Evolutionary conservation across 2,797 vertebrate genomes (phyloP).

Genomic region (Alfaro cultratus): DNA sequence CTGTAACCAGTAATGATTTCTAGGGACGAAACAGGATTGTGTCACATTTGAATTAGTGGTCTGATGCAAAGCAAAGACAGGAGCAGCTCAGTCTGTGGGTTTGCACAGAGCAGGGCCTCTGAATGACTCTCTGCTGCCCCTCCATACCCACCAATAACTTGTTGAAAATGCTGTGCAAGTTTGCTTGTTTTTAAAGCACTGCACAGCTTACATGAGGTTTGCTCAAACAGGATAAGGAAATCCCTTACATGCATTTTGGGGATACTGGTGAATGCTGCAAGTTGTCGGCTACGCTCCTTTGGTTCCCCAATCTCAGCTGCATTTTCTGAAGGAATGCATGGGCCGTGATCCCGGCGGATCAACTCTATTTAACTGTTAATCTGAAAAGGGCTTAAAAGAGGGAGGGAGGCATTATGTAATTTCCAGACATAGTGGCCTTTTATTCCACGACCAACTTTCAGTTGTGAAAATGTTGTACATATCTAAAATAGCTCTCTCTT

Average conservation of each 20-base stretch:
- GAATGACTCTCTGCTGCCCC: neutral
- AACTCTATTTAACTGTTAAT: neutral
- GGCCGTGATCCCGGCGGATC: neutral
- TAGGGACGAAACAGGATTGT: neutral
- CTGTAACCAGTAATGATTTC: neutral
- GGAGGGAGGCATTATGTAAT: too few species aligned
- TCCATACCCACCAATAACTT: neutral
- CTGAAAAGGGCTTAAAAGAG: neutral
- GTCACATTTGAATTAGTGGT: neutral
- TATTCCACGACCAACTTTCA: too few species aligned
- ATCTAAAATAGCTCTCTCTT: too few species aligned
- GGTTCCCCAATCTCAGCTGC: neutral
- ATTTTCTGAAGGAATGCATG: neutral
- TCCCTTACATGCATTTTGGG: neutral
- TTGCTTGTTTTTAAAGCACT: neutral
- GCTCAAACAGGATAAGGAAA: neutral
- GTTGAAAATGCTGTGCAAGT: neutral
- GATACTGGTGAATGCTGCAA: neutral
- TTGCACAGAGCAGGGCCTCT: neutral
- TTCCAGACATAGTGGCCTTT: too few species aligned
- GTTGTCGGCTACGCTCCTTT: neutral
- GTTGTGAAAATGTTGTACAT: too few species aligned
- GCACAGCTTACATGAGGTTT: neutral
- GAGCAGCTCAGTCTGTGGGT: neutral
- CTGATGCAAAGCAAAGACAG: neutral